Conservation (phyloP, 2,888 invertebrate species). For the Nycteola revayana region DNA sequence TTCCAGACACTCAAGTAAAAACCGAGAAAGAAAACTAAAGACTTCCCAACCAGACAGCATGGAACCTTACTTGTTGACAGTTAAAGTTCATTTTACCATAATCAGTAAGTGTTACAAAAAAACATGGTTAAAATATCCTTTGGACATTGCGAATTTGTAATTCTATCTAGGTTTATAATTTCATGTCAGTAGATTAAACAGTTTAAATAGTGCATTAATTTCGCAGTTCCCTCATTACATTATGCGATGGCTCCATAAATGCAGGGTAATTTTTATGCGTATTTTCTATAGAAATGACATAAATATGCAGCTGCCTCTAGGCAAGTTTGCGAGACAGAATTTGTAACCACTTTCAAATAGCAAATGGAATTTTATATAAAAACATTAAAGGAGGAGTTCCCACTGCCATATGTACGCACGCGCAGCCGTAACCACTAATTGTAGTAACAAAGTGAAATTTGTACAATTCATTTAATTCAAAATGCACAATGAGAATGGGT, state of each 20-base stretch:
- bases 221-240: conserved; percentile 1
- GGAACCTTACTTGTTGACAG: rapidly evolving
- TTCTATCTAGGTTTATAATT: conserved; percentile 1
- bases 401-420: too few relatives aligned
- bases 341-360: too few relatives aligned
- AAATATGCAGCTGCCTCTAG: not conserved
- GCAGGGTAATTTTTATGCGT: not conserved
- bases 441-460: too few relatives aligned
- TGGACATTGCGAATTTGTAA: conserved; percentile 32
- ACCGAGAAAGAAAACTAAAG: conserved; percentile 12
- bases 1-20: conserved; percentile 5
- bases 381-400: too few relatives aligned
- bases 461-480: too few relatives aligned
- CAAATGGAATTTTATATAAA: too few relatives aligned
- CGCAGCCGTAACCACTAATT: too few relatives aligned
- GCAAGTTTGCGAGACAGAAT: too few relatives aligned
- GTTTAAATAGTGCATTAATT: conserved; percentile 12
- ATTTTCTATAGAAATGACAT: not conserved
- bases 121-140: conserved; percentile 9
- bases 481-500: too few relatives aligned
- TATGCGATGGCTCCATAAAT: not conserved
- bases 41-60: not conserved
- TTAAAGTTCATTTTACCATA: conserved; percentile 3
- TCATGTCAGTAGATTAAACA: conserved; percentile 3
- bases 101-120: conserved; percentile 5